Base-by-base conservation (phyloP, 2,888 invertebrate species). In the Thereva nobilitata region DNA sequence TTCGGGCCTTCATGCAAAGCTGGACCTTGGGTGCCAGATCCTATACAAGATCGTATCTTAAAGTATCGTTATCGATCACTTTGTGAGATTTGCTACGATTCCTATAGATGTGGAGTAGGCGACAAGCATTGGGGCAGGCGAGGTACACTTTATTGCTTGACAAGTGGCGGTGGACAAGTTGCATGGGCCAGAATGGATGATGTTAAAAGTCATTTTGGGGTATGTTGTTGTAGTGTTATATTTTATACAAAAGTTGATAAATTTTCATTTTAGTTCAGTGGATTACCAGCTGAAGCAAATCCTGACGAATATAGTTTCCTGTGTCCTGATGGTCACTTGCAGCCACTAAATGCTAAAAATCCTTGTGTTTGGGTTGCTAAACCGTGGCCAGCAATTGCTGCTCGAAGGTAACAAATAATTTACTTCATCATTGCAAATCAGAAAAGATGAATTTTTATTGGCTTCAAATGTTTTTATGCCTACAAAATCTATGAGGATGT, bases 1-100 rank as follows among this genome's bases (percentile, higher is more conserved):
- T 96, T 96, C 79, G 85, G 86, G 4, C 82, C 85, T 12, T 90
- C 93, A 37, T 97, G 96, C 77, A 91, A 92, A 71, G 91, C 95
- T 0, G 95, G 95, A 0, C 86, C 88, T 0, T 94, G 93, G 93
- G 87, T 90, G 0, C 84, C 86, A 0, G 89, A 93, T 76, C 77
- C 81, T 0, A 72, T 76, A 0, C 82, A 87, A 38, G 91, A 93
- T 73, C 77, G 79, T 3, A 77, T 85, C 72, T 80, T 93, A 0
- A 93, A 89, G 77, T 75, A 74, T 4, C 85, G 83, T 59, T 93
- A 92, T 78, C 84, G 85, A 0, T 88, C 89, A 4, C 82, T 94
- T 0, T 94, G 93, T 74, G 83, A 84, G 3, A 83, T 90, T 4
- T 94, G 94, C 75, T 84, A 85, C 56, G 84, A 84, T 71, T 84